Evolutionary conservation across 1,140 invertebrate species (phyloP).

Genomic region (Drosophila punjabiensis): DNA sequence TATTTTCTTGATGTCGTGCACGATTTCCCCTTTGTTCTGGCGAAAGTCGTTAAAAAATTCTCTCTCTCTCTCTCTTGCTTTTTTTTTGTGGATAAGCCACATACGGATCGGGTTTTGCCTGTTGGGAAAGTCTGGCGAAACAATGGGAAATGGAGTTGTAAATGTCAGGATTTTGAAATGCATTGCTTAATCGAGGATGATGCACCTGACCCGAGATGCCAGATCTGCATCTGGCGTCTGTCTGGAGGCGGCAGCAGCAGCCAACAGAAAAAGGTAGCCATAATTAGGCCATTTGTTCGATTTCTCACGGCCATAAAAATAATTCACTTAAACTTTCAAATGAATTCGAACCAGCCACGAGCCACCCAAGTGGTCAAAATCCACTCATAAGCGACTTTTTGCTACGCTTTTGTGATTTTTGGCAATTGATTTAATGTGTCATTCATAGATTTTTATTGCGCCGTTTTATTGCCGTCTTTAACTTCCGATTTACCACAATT

Average conservation of each 20-base stretch:
- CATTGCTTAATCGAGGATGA: slow-evolving; percentile 73
- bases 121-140: slow-evolving; percentile 48
- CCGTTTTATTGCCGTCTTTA: slow-evolving; percentile 85
- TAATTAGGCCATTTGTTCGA: slow-evolving; percentile 71
- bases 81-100: slow-evolving; percentile 57
- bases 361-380: slow-evolving; percentile 55
- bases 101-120: slow-evolving; percentile 25
- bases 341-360: slow-evolving; percentile 55
- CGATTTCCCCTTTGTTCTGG: slow-evolving; percentile 76
- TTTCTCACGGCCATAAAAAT: slow-evolving; percentile 75
- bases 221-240: slow-evolving; percentile 45
- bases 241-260: slow-evolving; percentile 24
- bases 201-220: slow-evolving; percentile 48
- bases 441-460: slow-evolving; percentile 85
- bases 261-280: slow-evolving; percentile 17
- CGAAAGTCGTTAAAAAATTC: slow-evolving; percentile 77
- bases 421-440: slow-evolving; percentile 86
- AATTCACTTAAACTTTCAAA: slow-evolving; percentile 75
- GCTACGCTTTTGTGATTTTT: slow-evolving; percentile 81
- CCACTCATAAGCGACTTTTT: slow-evolving; percentile 75
- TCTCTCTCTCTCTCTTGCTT: slow-evolving; percentile 2
- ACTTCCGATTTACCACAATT: slow-evolving; percentile 86
- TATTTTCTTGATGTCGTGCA: slow-evolving; percentile 60
- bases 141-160: slow-evolving; percentile 68
- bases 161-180: slow-evolving; percentile 77